phyloP scores from a whole-genome alignment of 1,140 invertebrate genomes.

The Drosophila setifemur region DNA sequence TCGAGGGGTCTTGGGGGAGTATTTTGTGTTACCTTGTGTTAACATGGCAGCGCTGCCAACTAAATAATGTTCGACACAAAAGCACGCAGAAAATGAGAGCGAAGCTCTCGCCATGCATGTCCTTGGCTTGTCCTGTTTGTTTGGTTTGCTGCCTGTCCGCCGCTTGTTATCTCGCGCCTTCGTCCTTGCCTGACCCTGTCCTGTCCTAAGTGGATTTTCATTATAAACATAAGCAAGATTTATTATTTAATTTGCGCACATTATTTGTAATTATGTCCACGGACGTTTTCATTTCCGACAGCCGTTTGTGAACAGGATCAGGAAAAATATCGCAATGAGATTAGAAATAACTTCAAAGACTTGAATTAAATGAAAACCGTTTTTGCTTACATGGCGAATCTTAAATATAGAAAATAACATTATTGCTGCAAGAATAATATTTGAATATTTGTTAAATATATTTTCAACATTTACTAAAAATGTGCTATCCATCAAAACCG shows the following conservation, averaged over 20 bases:
- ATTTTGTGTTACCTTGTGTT: slow-evolving; percentile 36
- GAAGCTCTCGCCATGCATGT: neutral
- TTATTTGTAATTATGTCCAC: slow-evolving; percentile 59
- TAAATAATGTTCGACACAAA: slow-evolving; percentile 40
- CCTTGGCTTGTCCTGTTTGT: slow-evolving; percentile 26
- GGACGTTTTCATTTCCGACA: slow-evolving; percentile 32
- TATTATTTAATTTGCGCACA: slow-evolving; percentile 62
- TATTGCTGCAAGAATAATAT: too few relatives aligned
- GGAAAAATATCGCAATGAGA: neutral
- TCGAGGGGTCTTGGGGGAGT: neutral
- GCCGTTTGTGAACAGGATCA: neutral
- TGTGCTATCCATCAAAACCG: too few relatives aligned
- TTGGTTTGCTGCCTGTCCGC: slow-evolving; percentile 8
- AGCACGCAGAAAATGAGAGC: neutral
- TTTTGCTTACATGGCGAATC: too few relatives aligned
- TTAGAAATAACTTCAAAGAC: neutral
- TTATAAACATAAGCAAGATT: slow-evolving; percentile 57
- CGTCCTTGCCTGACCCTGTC: neutral
- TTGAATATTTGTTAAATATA: too few relatives aligned
- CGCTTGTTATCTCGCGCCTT: slow-evolving; percentile 27
- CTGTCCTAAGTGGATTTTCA: slow-evolving; percentile 57
- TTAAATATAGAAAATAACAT: too few relatives aligned
- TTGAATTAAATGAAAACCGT: too few relatives aligned
- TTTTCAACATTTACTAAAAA: too few relatives aligned
- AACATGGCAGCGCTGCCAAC: slow-evolving; percentile 45